Evolutionary conservation across 2,797 vertebrate species (phyloP).

Genomic region (Austrolebias charrua): DNA sequence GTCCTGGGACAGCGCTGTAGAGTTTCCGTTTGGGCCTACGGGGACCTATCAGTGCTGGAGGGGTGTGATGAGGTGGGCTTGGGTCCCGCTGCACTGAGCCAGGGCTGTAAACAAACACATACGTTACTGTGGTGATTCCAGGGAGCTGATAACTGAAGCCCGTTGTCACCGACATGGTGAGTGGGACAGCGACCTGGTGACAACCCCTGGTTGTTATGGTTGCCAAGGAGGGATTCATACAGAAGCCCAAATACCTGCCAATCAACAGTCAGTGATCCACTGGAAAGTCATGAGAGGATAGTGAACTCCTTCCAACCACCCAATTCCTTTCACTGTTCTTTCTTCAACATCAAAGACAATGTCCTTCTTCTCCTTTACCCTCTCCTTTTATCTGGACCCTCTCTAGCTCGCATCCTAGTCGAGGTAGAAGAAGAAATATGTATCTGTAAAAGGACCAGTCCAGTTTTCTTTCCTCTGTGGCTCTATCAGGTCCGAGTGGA

Average conservation of each 20-base stretch:
- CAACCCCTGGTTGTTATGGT: conserved; percentile 62
- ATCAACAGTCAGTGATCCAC: conserved; percentile 66
- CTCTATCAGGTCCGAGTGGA: conserved; percentile 60
- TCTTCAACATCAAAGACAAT: conserved; percentile 63
- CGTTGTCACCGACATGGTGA: conserved; percentile 81
- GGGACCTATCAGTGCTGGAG: conserved; percentile 76
- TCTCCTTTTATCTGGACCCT: conserved; percentile 71
- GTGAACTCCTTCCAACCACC: conserved; percentile 54
- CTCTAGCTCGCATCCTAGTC: conserved; percentile 57
- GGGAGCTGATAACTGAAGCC: conserved; percentile 88
- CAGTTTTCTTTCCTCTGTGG: conserved; percentile 52
- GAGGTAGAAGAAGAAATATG: conserved; percentile 50
- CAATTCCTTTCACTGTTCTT: conserved; percentile 46
- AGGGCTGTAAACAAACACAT: conserved; percentile 99
- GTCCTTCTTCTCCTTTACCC: conserved; percentile 68
- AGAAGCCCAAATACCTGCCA: conserved; percentile 48
- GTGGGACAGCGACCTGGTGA: conserved; percentile 65
- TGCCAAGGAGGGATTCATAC: conserved; percentile 63
- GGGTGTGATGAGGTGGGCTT: conserved; percentile 82
- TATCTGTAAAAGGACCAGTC: conserved; percentile 45
- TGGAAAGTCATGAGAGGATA: conserved; percentile 66
- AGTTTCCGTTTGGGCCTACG: conserved; percentile 95
- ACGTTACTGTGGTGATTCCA: conserved; percentile 93
- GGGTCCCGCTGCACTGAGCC: conserved; percentile 84
- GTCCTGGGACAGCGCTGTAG: conserved; percentile 96